Evolutionary conservation across 1,140 invertebrate species (phyloP).

Genomic region (Drosophila dunni): DNA sequence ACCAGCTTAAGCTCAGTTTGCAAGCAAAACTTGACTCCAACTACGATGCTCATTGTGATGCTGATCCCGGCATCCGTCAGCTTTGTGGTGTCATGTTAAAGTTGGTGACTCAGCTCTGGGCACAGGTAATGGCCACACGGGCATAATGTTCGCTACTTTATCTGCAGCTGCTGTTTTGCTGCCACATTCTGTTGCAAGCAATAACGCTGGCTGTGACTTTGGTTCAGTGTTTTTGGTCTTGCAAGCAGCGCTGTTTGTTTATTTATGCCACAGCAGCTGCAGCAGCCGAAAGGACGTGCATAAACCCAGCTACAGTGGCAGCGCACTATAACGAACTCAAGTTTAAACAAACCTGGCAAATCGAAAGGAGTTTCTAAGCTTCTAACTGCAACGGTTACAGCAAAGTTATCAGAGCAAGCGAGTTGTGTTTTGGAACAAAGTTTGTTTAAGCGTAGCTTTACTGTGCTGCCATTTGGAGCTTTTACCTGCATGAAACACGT

Average conservation of each 20-base stretch:
- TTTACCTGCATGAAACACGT: constrained; percentile 49
- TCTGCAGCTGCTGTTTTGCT: constrained; percentile 33
- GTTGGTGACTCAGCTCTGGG: constrained; percentile 7
- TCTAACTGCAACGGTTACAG: background rate
- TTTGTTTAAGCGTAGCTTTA: background rate
- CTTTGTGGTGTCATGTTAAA: constrained; percentile 51
- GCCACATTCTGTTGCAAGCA: constrained; percentile 45
- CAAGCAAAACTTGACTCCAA: background rate
- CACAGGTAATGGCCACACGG: constrained; percentile 49
- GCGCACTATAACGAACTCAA: constrained; percentile 10
- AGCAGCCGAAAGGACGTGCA: constrained; percentile 56
- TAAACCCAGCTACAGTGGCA: constrained; percentile 34
- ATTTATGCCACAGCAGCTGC: constrained; percentile 69
- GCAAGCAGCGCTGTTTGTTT: constrained; percentile 48
- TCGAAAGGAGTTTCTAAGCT: background rate
- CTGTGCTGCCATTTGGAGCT: constrained; percentile 44
- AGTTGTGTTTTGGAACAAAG: background rate
- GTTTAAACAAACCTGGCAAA: no score
- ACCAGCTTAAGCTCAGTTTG: constrained; percentile 27
- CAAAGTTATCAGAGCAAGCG: background rate
- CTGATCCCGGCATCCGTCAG: background rate
- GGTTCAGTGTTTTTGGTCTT: background rate
- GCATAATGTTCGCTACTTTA: constrained; percentile 51
- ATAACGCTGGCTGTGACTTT: background rate
- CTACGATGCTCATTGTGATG: constrained; percentile 4